These are phyloP conservation scores for Diploscapter pachys DNA, from an alignment of 1,140 invertebrate genomes.

Conservation along the genomic window DNA sequence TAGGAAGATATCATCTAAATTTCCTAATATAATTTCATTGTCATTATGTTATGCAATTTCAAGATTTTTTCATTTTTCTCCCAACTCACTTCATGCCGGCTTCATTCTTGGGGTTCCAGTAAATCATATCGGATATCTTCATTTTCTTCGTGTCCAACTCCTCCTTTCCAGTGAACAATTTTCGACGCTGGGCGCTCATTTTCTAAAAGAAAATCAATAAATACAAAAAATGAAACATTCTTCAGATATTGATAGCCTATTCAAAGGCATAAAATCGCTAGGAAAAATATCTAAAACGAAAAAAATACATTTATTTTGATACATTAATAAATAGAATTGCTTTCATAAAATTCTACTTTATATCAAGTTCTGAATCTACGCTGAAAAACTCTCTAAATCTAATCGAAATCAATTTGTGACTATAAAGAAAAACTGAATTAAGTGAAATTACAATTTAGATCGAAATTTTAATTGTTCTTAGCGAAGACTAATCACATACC, in stretches of 20 bases:
- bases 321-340: conserved; percentile 3
- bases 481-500: no score
- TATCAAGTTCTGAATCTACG: no score
- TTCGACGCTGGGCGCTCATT: not conserved
- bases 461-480: no score
- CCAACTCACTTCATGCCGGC: not conserved
- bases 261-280: conserved; percentile 12
- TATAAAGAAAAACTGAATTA: no score
- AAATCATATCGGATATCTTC: conserved; percentile 27
- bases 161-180: conserved; percentile 22
- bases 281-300: not conserved
- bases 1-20: not conserved
- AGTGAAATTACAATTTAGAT: no score
- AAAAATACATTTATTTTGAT: not conserved
- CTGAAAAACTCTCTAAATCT: no score
- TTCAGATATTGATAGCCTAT: conserved; percentile 13
- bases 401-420: no score
- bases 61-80: not conserved
- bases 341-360: no score
- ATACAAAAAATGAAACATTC: not conserved
- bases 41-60: no score
- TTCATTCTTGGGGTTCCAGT: conserved; percentile 28
- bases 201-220: not conserved
- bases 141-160: conserved; percentile 27
- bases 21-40: not conserved